These are phyloP conservation scores for Myathropa florea DNA, from an alignment of 2,888 invertebrate species.

Conservation along the genomic window DNA sequence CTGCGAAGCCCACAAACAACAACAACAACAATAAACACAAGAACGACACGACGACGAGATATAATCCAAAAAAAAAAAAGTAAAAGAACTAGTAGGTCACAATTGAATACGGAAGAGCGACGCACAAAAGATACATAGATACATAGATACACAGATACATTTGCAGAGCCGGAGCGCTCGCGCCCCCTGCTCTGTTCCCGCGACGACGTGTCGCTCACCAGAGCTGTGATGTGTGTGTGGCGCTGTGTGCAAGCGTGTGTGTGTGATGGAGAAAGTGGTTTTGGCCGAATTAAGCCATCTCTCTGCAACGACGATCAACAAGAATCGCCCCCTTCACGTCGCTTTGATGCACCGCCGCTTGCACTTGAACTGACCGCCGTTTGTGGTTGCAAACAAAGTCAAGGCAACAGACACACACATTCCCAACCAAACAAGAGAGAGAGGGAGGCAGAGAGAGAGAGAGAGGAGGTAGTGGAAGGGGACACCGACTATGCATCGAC, in stretches of 20 bases:
- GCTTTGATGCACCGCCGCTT: no score
- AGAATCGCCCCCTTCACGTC: no score
- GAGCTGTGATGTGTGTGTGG: neutral
- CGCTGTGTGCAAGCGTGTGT: neutral
- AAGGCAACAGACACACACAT: conserved; percentile 26
- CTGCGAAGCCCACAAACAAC: neutral
- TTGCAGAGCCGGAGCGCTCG: neutral
- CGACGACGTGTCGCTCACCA: no score
- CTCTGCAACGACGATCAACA: no score
- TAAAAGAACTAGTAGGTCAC: neutral
- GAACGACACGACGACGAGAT: conserved; percentile 2
- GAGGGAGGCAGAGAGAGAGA: neutral
- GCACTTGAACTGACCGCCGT: conserved; percentile 54
- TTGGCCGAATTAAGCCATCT: conserved; percentile 36
- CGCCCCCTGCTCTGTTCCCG: no score
- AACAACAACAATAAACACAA: conserved; percentile 24
- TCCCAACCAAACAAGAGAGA: neutral
- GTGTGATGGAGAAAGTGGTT: conserved; percentile 43
- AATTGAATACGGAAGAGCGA: neutral
- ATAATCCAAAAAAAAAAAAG: neutral
- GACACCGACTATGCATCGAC: neutral
- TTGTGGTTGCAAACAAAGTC: conserved; percentile 40
- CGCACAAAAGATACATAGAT: neutral
- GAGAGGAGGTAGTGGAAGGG: no score
- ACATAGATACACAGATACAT: neutral